phyloP scores from a whole-genome alignment of 2,113 vertebrate species.

The Xyliphius kryptos region DNA sequence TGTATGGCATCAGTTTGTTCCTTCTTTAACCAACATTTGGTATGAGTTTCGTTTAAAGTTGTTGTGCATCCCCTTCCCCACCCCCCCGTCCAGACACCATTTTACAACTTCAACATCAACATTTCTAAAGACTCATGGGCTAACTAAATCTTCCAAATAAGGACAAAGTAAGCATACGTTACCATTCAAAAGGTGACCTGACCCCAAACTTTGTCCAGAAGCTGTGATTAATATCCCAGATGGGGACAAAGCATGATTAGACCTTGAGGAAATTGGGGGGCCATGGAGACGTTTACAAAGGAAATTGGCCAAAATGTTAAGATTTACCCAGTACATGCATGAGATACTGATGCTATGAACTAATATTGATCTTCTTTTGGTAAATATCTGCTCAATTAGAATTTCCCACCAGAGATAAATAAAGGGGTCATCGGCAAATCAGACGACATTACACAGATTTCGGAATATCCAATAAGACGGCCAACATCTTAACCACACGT shows the following conservation, averaged over 20 bases:
- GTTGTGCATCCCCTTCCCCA: not conserved
- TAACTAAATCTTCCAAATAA: conserved; percentile 19
- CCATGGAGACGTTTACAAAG: not conserved
- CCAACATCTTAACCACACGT: too few species aligned
- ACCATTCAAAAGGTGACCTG: conserved; percentile 18
- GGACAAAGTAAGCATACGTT: too few species aligned
- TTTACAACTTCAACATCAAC: conserved; percentile 4
- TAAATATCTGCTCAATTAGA: too few species aligned
- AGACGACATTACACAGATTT: too few species aligned
- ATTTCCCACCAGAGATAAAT: too few species aligned
- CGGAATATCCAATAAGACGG: too few species aligned
- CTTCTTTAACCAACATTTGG: conserved; percentile 1
- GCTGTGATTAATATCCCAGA: conserved; percentile 52
- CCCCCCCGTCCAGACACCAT: not conserved
- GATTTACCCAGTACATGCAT: not conserved
- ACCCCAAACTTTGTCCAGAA: conserved; percentile 46
- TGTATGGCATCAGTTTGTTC: too few species aligned
- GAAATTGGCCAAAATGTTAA: conserved; percentile 6
- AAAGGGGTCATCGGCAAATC: too few species aligned
- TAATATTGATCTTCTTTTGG: too few species aligned
- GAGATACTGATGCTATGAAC: too few species aligned
- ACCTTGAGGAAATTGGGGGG: not conserved
- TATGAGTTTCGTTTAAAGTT: conserved; percentile 11
- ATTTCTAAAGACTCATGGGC: conserved; percentile 2
- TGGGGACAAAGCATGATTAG: not conserved